Conservation (phyloP, 2,797 vertebrate genomes). For the Acipenser ruthenus region DNA sequence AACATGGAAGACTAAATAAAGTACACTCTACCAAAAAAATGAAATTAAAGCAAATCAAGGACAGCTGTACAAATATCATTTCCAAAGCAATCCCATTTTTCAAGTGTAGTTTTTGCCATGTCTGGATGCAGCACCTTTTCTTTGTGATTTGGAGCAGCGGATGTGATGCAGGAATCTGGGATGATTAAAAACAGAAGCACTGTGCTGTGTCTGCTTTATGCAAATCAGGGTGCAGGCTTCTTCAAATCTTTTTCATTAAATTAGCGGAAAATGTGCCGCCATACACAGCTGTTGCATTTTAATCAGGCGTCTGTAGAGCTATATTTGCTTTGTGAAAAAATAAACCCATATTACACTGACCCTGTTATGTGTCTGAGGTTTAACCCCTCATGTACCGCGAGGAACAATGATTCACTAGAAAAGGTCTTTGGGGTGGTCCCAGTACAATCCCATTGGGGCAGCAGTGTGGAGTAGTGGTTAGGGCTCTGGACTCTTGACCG, state of each 20-base stretch:
- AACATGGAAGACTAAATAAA: too few relatives aligned
- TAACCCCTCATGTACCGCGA: conserved; percentile 33
- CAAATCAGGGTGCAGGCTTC: conserved; percentile 44
- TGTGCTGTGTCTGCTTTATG: conserved; percentile 35
- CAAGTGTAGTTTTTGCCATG: too few relatives aligned
- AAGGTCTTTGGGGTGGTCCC: conserved; percentile 23
- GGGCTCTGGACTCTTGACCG: too few relatives aligned
- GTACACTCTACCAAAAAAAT: too few relatives aligned
- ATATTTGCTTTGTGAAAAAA: conserved; percentile 46
- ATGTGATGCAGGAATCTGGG: background rate
- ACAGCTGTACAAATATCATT: too few relatives aligned
- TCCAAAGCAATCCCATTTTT: too few relatives aligned
- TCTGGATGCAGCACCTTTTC: conserved; percentile 10
- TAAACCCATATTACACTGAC: conserved; percentile 43
- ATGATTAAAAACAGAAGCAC: conserved; percentile 19
- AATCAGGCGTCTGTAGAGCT: conserved; percentile 48
- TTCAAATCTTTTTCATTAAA: conserved; percentile 52
- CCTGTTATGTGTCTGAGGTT: conserved; percentile 46
- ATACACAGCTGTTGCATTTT: conserved; percentile 61
- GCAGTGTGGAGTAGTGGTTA: too few relatives aligned
- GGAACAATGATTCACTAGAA: conserved; percentile 26
- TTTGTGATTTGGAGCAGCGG: conserved; percentile 18
- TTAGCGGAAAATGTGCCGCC: conserved; percentile 52
- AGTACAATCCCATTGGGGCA: conserved; percentile 19
- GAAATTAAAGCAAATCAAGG: too few relatives aligned